These are phyloP conservation scores for Ammodramus savannarum DNA, from an alignment of 2,113 vertebrate genomes.

Conservation along the genomic window DNA sequence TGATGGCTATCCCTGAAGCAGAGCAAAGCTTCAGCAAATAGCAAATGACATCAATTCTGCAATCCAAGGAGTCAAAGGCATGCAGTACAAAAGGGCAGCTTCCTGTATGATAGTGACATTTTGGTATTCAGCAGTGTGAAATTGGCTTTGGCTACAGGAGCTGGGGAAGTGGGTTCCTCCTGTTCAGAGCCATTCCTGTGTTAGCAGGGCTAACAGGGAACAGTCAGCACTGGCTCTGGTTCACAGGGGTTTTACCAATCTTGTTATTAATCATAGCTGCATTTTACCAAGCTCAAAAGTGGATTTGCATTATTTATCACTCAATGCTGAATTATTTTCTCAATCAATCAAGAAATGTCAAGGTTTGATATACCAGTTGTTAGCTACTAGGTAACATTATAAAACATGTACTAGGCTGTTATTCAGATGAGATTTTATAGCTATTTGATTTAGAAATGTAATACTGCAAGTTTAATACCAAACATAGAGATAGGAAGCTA, in stretches of 20 bases:
- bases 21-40: background rate
- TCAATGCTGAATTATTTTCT: background rate
- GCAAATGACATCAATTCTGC: background rate
- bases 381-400: background rate
- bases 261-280: background rate
- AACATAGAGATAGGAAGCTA: background rate
- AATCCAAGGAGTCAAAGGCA: background rate
- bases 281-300: background rate
- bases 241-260: background rate
- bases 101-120: background rate
- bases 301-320: background rate
- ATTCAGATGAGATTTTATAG: background rate
- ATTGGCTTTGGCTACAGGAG: background rate
- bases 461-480: background rate
- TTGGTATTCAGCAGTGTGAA: background rate
- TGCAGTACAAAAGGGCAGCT: background rate
- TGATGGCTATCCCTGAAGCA: background rate
- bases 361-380: background rate
- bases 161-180: background rate
- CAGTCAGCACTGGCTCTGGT: background rate
- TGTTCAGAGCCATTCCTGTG: background rate
- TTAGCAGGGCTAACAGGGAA: background rate
- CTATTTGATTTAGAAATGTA: background rate
- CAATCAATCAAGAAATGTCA: background rate
- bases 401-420: background rate